A percentile compares a stretch with the other conserved stretches of the same genome.
These are phyloP conservation scores for Apotomis capreana DNA, from an alignment of 2,888 invertebrate species.

Conservation along the genomic window DNA sequence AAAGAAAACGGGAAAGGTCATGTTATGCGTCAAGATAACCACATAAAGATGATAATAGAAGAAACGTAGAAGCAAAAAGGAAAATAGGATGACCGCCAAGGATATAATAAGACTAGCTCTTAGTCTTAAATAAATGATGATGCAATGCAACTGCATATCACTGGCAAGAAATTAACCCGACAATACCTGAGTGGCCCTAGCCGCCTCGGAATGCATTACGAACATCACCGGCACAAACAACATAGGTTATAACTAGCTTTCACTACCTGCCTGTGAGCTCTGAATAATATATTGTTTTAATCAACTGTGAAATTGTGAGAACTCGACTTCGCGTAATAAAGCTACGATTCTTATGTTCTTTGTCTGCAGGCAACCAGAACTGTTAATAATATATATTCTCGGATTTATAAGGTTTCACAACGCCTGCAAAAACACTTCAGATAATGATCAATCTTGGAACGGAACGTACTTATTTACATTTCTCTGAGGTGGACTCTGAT, in stretches of 20 bases:
- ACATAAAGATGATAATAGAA: too few relatives aligned
- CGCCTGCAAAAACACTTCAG: slow-evolving; percentile 6
- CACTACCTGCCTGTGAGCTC: slow-evolving; percentile 36
- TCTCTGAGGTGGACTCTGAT: not conserved
- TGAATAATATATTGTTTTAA: slow-evolving; percentile 49
- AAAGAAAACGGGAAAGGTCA: too few relatives aligned
- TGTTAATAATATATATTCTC: slow-evolving; percentile 9
- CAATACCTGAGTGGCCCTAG: slow-evolving; percentile 15
- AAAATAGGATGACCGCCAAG: too few relatives aligned
- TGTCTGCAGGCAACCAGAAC: slow-evolving; percentile 5
- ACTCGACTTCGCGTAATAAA: slow-evolving; percentile 30
- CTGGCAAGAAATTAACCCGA: slow-evolving; percentile 3
- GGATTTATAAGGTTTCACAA: slow-evolving; percentile 23
- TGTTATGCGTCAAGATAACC: too few relatives aligned
- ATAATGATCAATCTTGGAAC: not conserved
- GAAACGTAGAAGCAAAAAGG: too few relatives aligned
- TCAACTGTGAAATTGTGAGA: slow-evolving; percentile 45
- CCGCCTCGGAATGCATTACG: slow-evolving; percentile 30
- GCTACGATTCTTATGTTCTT: slow-evolving; percentile 17
- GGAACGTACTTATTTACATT: not conserved
- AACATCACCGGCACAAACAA: slow-evolving; percentile 22
- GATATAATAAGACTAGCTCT: too few relatives aligned
- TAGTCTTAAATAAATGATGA: too few relatives aligned
- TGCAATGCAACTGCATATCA: not conserved
- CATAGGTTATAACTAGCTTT: slow-evolving; percentile 33